These are phyloP conservation scores for Astyanax mexicanus DNA, from an alignment of 2,797 vertebrate species.

Conservation along the genomic window DNA sequence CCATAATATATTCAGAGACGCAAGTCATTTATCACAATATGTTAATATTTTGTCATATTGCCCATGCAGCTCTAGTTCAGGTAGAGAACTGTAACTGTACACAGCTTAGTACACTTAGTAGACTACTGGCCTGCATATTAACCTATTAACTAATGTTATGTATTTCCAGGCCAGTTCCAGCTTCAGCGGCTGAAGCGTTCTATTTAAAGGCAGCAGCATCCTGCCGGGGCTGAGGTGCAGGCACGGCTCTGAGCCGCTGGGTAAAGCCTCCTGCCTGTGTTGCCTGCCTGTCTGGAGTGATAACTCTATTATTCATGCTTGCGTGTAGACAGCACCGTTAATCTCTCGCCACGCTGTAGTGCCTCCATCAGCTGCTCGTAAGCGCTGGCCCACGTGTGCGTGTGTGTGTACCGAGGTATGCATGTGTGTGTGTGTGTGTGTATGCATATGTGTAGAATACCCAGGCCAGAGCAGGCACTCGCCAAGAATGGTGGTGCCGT, in stretches of 20 bases:
- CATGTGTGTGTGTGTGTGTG: background rate
- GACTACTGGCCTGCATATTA: background rate
- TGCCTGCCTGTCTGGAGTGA: conserved; percentile 76
- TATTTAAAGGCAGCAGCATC: conserved; percentile 52
- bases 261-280: conserved; percentile 66
- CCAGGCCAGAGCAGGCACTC: conserved; percentile 35
- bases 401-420: too few relatives aligned
- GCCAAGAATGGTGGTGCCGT: conserved; percentile 46
- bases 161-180: conserved; percentile 50
- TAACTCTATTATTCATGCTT: conserved; percentile 83
- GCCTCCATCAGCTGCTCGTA: conserved; percentile 48
- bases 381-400: conserved; percentile 28
- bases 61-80: too few relatives aligned
- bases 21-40: too few relatives aligned
- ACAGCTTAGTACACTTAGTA: too few relatives aligned
- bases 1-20: too few relatives aligned
- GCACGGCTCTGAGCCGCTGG: conserved; percentile 67
- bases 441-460: conserved; percentile 25
- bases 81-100: too few relatives aligned
- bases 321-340: conserved; percentile 81
- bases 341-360: conserved; percentile 67
- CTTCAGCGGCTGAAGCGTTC: conserved; percentile 22
- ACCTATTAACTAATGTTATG: too few relatives aligned
- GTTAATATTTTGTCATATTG: too few relatives aligned
- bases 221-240: conserved; percentile 61